These are phyloP conservation scores for Nothura maculosa DNA, from an alignment of 2,797 vertebrate genomes.

Conservation along the genomic window DNA sequence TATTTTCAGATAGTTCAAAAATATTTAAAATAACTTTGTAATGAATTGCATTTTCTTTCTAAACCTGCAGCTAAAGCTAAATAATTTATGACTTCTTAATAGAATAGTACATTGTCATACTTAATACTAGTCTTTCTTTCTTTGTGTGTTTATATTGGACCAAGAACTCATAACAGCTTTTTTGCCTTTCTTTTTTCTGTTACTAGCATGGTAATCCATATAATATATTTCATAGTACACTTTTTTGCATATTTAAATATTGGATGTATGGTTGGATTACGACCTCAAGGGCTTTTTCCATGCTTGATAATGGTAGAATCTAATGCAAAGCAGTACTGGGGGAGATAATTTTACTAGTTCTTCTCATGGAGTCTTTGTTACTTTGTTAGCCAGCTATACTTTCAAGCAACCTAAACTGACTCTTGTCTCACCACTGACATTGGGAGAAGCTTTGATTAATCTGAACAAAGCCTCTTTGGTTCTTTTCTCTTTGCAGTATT, in stretches of 20 bases:
- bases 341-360: neutral
- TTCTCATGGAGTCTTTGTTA: neutral
- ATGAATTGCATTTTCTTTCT: neutral
- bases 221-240: neutral
- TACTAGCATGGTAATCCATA: neutral
- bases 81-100: neutral
- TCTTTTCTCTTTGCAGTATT: slow-evolving; percentile 18
- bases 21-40: neutral
- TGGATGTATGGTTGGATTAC: neutral
- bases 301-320: neutral
- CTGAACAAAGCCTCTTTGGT: neutral
- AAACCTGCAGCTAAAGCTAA: neutral
- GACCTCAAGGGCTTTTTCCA: neutral
- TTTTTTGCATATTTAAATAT: neutral
- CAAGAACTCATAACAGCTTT: neutral
- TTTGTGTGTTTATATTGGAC: neutral
- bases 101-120: neutral
- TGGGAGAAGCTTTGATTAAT: neutral
- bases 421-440: neutral
- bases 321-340: neutral
- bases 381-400: neutral
- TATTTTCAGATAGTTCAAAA: slow-evolving; percentile 2
- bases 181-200: neutral
- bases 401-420: neutral
- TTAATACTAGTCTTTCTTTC: neutral